Evolutionary conservation across 2,888 invertebrate species (phyloP).

Genomic region (Phyllotreta cruciferae): DNA sequence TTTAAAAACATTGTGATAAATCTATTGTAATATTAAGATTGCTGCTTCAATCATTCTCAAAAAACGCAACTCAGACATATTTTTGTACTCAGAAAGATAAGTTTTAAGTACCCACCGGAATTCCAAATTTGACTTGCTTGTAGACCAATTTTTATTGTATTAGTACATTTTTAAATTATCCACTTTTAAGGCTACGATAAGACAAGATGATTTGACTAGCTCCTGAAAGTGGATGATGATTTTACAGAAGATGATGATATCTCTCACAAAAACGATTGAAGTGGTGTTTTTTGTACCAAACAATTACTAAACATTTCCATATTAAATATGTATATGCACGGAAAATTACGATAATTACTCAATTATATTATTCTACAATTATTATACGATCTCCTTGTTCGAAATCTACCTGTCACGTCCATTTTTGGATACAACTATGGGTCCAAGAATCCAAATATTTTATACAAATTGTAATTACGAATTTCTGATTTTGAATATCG

Average conservation of each 20-base stretch:
- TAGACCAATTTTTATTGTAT: constrained; percentile 1
- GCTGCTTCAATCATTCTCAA: constrained; percentile 24
- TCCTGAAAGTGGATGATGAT: neutral
- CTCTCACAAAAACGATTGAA: constrained; percentile 12
- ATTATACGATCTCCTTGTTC: neutral
- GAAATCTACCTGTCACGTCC: constrained; percentile 35
- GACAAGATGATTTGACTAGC: neutral
- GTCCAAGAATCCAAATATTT: constrained; percentile 42
- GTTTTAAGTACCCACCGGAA: neutral
- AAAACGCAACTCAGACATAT: constrained; percentile 6
- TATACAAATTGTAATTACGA: neutral
- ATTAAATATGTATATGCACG: constrained; percentile 11
- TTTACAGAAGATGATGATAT: neutral
- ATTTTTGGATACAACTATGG: constrained; percentile 43
- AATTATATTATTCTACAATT: constrained; percentile 8
- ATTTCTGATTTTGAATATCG: too few species aligned
- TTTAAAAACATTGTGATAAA: constrained; percentile 35
- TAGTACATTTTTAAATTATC: too few species aligned
- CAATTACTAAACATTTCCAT: constrained; percentile 1
- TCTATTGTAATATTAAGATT: constrained; percentile 28
- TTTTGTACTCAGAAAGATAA: neutral
- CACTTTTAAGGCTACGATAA: neutral
- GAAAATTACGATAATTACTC: constrained; percentile 12
- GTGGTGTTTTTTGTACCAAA: constrained; percentile 16
- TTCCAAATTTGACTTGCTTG: neutral